Conservation (phyloP, 2,888 invertebrate species). For the Pammene aurita region DNA sequence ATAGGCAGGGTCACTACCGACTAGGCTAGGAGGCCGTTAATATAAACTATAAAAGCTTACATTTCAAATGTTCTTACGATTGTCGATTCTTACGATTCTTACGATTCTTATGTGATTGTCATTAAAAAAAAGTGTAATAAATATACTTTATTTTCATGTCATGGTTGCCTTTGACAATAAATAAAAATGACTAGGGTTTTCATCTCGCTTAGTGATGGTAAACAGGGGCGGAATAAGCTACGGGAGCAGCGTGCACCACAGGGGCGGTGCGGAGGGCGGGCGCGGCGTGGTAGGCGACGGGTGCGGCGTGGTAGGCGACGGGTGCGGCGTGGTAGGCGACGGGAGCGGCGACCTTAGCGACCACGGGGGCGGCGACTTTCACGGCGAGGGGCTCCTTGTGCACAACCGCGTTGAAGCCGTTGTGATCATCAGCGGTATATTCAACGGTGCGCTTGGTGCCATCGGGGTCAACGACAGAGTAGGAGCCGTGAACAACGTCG, state of each 20-base stretch:
- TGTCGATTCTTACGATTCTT: no score
- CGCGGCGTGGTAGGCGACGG: conserved; percentile 40
- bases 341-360: conserved; percentile 49
- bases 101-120: no score
- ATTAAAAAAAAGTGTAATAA: no score
- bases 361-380: conserved; percentile 55
- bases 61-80: no score
- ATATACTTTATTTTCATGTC: conserved; percentile 22
- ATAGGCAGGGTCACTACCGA: no score
- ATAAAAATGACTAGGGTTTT: conserved; percentile 39
- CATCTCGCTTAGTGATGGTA: conserved; percentile 61
- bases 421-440: conserved; percentile 75
- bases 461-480: conserved; percentile 76
- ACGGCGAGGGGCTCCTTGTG: conserved; percentile 68
- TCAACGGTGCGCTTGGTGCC: conserved; percentile 78
- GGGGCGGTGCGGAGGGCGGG: conserved; percentile 45
- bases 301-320: conserved; percentile 46
- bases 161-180: conserved; percentile 34
- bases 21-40: no score
- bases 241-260: conserved; percentile 48
- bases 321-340: background rate
- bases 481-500: conserved; percentile 76
- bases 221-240: conserved; percentile 45
- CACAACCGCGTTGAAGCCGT: conserved; percentile 80
- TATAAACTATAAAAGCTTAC: no score